Base-by-base conservation (phyloP, 2,888 invertebrate species). In the Cotesia congregata region DNA sequence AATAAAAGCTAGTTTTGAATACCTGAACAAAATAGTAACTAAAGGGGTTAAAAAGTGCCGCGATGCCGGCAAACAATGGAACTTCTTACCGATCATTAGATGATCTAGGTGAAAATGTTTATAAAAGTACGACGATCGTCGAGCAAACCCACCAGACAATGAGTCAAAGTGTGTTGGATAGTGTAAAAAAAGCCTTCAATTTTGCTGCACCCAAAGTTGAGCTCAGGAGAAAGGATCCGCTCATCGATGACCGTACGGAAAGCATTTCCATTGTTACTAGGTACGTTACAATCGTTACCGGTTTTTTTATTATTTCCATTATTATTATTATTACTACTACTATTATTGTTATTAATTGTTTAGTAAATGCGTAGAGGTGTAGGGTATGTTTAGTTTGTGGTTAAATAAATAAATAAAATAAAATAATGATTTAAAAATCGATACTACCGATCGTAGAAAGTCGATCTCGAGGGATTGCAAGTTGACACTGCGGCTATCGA, bases 61-160 rank as follows among this genome's bases (percentile, higher is more conserved):
- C 90, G 90, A 94, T 93, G 93, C 92, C 93, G 89, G 91, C 92
- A 85, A 91, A 91, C 88, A 91, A 92, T 90, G 92, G 92, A 89
- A 92, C 92, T 89, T 92, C 93, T 88, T 93, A 93, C 91, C 91
- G 91, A 85, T 92, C 92, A 85, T 90, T 93, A 87, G 89, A 90
- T 77, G 89, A 89, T 85, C 88, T 89, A 85, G 90, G 90, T 85
- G 92, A 92, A 86, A 91, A 92, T 88, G 92, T 93, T 82, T 94
- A 93, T 91, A 92, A 91, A 86, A 91, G 91, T 85, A 93, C 93
- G 69, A 93, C 93, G 73, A 88, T 89, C 85, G 89, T 91, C 82
- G 91, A 91, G 62, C 91, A 91, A 83, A 90, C 90, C 83, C 74
- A 74, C n/a, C 91, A 91, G 85, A 90, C 90, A 81, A 90, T 89